Evolutionary conservation across 2,888 invertebrate species (phyloP).

Genomic region (Opisthograptis luteolata): DNA sequence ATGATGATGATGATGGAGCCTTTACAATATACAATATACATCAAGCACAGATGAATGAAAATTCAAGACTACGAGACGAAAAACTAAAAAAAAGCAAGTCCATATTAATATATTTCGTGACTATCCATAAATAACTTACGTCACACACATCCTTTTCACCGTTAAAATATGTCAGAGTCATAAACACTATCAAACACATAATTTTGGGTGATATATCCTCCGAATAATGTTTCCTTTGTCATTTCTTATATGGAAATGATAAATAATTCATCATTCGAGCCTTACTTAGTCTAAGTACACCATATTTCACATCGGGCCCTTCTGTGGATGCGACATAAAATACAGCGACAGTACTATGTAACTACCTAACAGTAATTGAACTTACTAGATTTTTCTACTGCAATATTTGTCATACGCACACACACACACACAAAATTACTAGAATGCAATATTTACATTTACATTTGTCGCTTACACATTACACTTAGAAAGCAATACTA

Average conservation of each 20-base stretch:
- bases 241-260: constrained; percentile 68
- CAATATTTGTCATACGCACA: too few species aligned
- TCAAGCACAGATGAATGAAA: too few species aligned
- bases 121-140: background rate
- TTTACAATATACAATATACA: too few species aligned
- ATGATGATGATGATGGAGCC: too few species aligned
- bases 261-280: constrained; percentile 79
- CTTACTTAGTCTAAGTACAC: constrained; percentile 80
- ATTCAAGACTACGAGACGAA: too few species aligned
- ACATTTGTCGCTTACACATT: too few species aligned
- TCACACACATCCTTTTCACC: constrained; percentile 7
- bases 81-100: too few species aligned
- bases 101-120: too few species aligned
- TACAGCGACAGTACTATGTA: constrained; percentile 52
- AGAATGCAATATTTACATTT: too few species aligned
- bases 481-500: too few species aligned
- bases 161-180: constrained; percentile 31
- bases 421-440: too few species aligned
- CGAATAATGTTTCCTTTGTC: constrained; percentile 60
- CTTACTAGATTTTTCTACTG: background rate
- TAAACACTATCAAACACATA: constrained; percentile 48
- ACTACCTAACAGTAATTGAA: constrained; percentile 3
- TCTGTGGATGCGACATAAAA: constrained; percentile 78
- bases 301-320: constrained; percentile 78
- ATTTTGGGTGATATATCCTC: constrained; percentile 48